Percentiles rank a stretch among this genome's conserved stretches.
phyloP scores from a whole-genome alignment of 2,888 invertebrate species.

The Drosophila kanekoi region DNA sequence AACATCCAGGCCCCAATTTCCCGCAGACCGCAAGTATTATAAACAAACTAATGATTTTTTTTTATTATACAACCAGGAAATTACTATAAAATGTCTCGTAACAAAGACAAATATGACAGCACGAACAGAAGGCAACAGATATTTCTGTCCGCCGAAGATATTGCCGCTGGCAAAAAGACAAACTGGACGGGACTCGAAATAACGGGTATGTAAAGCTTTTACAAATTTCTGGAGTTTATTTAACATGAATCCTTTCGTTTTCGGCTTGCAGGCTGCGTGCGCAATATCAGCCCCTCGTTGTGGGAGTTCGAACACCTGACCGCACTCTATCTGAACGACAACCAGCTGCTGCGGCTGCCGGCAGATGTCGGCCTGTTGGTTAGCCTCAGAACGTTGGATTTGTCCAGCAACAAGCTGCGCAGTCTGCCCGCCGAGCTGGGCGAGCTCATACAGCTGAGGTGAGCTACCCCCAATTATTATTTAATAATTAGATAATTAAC shows the following conservation, averaged over 20 bases:
- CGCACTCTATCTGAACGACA: constrained; percentile 97
- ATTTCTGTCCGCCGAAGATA: constrained; percentile 96
- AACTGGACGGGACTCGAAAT: constrained; percentile 97
- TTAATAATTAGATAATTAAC: not conserved
- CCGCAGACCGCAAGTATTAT: not conserved
- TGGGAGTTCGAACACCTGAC: constrained; percentile 97
- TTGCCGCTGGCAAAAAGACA: constrained; percentile 96
- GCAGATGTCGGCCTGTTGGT: constrained; percentile 94
- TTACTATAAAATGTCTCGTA: constrained; percentile 88
- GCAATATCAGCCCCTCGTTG: constrained; percentile 95
- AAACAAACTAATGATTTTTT: constrained; percentile 17
- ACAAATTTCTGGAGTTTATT: not conserved
- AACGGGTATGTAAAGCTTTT: constrained; percentile 86
- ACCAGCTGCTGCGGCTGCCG: constrained; percentile 95
- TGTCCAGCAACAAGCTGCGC: constrained; percentile 97
- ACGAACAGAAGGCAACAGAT: constrained; percentile 93
- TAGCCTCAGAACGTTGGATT: constrained; percentile 94
- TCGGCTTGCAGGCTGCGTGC: constrained; percentile 92
- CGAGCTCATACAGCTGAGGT: constrained; percentile 97
- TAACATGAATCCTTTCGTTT: not conserved
- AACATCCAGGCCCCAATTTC: constrained; percentile 26
- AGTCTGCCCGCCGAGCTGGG: constrained; percentile 98
- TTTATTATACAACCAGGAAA: constrained; percentile 75
- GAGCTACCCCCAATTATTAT: constrained; percentile 7
- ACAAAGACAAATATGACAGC: constrained; percentile 96